These are phyloP conservation scores for Nezara viridula DNA, from an alignment of 2,888 invertebrate species.

Conservation along the genomic window DNA sequence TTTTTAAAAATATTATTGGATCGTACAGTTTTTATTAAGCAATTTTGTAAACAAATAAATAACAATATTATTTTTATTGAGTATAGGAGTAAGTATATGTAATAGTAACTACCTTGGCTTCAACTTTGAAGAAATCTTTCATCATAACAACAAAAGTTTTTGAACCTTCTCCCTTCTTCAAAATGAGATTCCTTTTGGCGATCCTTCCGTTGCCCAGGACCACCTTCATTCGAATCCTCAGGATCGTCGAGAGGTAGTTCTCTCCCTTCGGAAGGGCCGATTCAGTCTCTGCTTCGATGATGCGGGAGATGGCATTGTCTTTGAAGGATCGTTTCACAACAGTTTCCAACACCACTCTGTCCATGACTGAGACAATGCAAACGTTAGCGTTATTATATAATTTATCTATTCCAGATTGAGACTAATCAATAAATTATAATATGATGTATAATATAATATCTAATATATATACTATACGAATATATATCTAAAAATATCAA, in stretches of 20 bases:
- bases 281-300: neutral
- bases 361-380: neutral
- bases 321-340: neutral
- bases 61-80: no score
- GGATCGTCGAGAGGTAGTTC: neutral
- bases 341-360: neutral
- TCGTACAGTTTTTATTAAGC: no score
- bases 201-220: conserved; percentile 5
- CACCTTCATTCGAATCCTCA: conserved; percentile 3
- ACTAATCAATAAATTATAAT: no score
- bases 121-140: neutral
- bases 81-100: no score
- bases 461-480: no score
- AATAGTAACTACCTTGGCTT: neutral
- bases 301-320: neutral
- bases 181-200: neutral
- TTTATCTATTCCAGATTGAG: no score
- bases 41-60: neutral
- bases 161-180: neutral
- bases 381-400: no score
- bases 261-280: neutral
- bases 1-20: no score
- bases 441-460: no score
- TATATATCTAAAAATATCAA: no score
- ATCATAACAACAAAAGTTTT: neutral